Base-by-base conservation (phyloP, 1,140 invertebrate species). In the Plodia interpunctella region DNA sequence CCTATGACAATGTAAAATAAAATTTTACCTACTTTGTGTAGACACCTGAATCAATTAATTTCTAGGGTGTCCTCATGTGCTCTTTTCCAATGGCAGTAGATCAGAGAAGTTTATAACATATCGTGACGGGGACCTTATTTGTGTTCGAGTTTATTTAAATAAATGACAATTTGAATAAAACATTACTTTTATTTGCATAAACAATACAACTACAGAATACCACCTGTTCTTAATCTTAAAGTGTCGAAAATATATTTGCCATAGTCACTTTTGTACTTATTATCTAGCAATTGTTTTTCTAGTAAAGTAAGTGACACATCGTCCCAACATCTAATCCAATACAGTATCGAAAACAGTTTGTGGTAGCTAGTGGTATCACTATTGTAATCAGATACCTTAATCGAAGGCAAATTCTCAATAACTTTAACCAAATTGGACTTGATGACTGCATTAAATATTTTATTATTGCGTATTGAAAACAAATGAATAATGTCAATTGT, bases 301-400 rank as follows among this genome's bases (percentile, higher is more conserved):
- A 90, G 68, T 57, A 86, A 65, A 72, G 89, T 84, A 44, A 90
- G 78, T 21, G 87, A 83, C 18, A 81, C 76, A 32, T 56, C 73
- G 70, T 90, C 87, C 85, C 87, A 90, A 20, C 64, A 60, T 66
- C 83, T 85, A 18, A 90, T 76, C 83, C 87, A 90, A 68, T 85
- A 88, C 9, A 90, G 60, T 49, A 90, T 62, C 21, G 86, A 86
- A 55, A 86, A 83, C n/a, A 90, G 60, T 70, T 83, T 90, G 49
- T 82, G 70, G 62, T 87, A 85, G 54, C 59, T 57, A 62, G 55
- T 57, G 56, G 55, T 63, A 49, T 81, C 65, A 60, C 68, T 72
- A 56, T 59, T 62, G 38, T 44, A 44, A 66, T 86, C 76, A 28
- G 72, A 69, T 71, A 90, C 82, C 55, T 64, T 70, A 56, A 91